Evolutionary conservation across 2,113 vertebrate genomes (phyloP).

Genomic region (Uria aalge): DNA sequence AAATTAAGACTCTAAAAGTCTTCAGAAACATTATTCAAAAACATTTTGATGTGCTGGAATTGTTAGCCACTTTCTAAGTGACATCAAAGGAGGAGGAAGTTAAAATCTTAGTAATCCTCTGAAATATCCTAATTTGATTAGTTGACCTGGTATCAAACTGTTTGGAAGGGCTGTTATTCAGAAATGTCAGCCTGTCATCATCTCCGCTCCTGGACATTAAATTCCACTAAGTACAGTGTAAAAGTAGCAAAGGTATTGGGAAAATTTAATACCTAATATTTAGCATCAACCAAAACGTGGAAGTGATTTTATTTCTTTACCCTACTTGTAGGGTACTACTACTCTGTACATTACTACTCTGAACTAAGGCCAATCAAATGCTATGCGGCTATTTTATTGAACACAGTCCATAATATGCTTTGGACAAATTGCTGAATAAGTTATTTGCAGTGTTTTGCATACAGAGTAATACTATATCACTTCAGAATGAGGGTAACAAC

Average conservation of each 20-base stretch:
- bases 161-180: neutral
- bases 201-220: neutral
- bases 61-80: constrained; percentile 1
- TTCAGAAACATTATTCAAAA: constrained; percentile 33
- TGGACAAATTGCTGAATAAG: neutral
- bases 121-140: constrained; percentile 28
- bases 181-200: neutral
- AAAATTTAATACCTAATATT: neutral
- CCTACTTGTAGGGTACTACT: neutral
- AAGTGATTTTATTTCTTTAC: neutral
- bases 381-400: neutral
- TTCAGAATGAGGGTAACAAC: neutral
- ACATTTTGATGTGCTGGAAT: constrained; percentile 6
- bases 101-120: constrained; percentile 4
- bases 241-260: neutral
- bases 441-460: neutral
- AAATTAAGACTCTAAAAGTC: constrained; percentile 40
- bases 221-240: neutral
- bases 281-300: neutral
- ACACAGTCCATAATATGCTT: neutral
- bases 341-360: neutral
- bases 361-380: neutral
- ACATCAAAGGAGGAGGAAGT: constrained; percentile 29
- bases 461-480: neutral
- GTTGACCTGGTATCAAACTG: neutral